These are phyloP conservation scores for Ischnus inquisitorius DNA, from an alignment of 2,888 invertebrate species.

Conservation along the genomic window DNA sequence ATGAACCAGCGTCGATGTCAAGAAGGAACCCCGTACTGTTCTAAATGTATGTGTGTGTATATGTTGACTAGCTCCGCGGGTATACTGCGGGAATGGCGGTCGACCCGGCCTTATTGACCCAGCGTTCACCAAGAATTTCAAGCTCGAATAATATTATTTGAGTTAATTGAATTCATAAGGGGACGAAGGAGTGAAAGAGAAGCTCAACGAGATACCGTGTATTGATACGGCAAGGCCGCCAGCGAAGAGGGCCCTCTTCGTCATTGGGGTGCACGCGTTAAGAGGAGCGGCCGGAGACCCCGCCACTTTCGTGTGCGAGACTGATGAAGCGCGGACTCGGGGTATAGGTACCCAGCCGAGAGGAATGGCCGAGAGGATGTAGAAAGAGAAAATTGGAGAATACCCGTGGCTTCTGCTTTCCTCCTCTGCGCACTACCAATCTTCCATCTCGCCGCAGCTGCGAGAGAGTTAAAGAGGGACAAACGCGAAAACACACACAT, in stretches of 20 bases:
- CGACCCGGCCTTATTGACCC: conserved; percentile 73
- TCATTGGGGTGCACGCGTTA: conserved; percentile 5
- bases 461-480: conserved; percentile 40
- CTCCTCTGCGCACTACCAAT: conserved; percentile 11
- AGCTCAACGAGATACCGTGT: conserved; percentile 23
- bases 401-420: background rate
- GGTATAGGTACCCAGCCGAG: conserved; percentile 16
- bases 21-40: conserved; percentile 9
- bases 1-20: conserved; percentile 49
- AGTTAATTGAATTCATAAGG: conserved; percentile 78
- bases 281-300: conserved; percentile 15
- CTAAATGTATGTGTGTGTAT: background rate
- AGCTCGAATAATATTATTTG: conserved; percentile 78
- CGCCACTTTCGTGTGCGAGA: conserved; percentile 50
- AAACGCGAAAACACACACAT: conserved; percentile 9
- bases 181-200: conserved; percentile 57
- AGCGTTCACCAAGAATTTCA: conserved; percentile 76
- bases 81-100: conserved; percentile 36
- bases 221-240: conserved; percentile 60
- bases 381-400: conserved; percentile 57
- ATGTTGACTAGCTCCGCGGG: conserved; percentile 26
- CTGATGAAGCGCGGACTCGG: conserved; percentile 54
- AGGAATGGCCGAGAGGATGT: conserved; percentile 47
- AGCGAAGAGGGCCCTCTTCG: conserved; percentile 37
- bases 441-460: conserved; percentile 23